Base-by-base conservation (phyloP, 92 coral and sea anemone species). In the Porites lobata region DNA sequence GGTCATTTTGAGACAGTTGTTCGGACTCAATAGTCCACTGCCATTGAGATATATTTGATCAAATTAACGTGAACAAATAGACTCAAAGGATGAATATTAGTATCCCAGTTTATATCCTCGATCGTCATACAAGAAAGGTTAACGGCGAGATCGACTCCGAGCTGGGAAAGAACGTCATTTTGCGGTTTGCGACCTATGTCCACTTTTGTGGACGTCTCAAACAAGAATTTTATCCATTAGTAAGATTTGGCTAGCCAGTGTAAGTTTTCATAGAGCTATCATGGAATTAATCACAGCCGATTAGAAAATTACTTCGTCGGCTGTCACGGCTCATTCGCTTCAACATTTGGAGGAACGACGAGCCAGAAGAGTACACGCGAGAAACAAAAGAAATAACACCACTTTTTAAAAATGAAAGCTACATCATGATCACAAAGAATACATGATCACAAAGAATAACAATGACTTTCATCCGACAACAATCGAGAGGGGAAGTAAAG, bases 1-100 rank as follows among this genome's bases (percentile, higher is more conserved):
- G 90, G 72, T 54, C 73, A 56, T 58, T 78, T 85, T 56, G 83
- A 75, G 78, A 50, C 90, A 90, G 87, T 82, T 90, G 91, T 90
- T 75, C 61, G 61, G 76, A 81, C 62, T 73, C 24, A 80, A 84
- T 74, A 70, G 79, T 19, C 63, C 7, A 38, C 47, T 50, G 58
- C 21, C 47, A 74, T 18, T 14, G 59, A 68, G 76, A 24, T 67
- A 18, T n/a, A 63, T 50, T 76, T 14, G 74, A 62, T 15, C 66
- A 56, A 56, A 56, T 14, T 14, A 38, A 9, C 20, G 11, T 5
- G 38, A 67, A 24, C 72, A 11, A 50, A 8, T 56, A 26, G 66
- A 58, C 19, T 18, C 10, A 76, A 53, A 19, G 68, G 50, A 56
- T 21, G 50, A 54, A 14, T 26, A 4, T 26, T 26, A 22, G 82